A percentile compares a stretch with the other conserved stretches of the same genome.
phyloP scores from a whole-genome alignment of 1,140 invertebrate genomes.

The Eubasilissa regina region DNA sequence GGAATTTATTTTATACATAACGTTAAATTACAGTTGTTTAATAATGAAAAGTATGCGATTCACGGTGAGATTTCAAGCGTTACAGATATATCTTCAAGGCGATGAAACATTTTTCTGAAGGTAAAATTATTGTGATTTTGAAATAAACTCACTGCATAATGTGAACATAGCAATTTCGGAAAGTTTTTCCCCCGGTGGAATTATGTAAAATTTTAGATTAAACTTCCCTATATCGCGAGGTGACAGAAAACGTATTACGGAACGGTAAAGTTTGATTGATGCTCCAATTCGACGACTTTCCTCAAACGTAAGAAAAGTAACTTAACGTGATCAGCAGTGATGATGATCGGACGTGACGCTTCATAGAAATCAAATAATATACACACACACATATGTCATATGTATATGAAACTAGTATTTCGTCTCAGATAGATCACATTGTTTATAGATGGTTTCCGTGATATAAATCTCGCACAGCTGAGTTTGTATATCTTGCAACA shows the following conservation, averaged over 20 bases:
- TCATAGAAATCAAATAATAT: background rate
- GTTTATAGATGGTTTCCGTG: no score
- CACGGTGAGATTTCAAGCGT: no score
- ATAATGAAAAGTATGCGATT: no score
- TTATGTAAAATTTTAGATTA: conserved; percentile 25
- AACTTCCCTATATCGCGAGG: conserved; percentile 3
- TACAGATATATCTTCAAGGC: no score
- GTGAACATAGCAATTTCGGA: conserved; percentile 16
- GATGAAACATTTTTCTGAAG: no score
- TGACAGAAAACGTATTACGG: conserved; percentile 18
- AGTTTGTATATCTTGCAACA: no score
- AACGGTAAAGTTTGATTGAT: conserved; percentile 34
- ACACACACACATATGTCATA: no score
- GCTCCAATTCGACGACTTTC: conserved; percentile 11
- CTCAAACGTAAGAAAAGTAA: conserved; percentile 1
- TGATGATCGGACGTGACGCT: conserved; percentile 17
- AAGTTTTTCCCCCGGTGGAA: conserved; percentile 25
- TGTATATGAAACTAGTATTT: no score
- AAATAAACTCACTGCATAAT: conserved; percentile 17
- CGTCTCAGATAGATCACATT: no score
- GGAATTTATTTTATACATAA: no score
- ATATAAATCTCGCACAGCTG: no score
- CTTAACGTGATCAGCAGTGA: conserved; percentile 1
- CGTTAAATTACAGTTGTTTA: no score
- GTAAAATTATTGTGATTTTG: conserved; percentile 4